Conservation (phyloP, 2,797 vertebrate genomes). For the Halcyon chelicuti region DNA sequence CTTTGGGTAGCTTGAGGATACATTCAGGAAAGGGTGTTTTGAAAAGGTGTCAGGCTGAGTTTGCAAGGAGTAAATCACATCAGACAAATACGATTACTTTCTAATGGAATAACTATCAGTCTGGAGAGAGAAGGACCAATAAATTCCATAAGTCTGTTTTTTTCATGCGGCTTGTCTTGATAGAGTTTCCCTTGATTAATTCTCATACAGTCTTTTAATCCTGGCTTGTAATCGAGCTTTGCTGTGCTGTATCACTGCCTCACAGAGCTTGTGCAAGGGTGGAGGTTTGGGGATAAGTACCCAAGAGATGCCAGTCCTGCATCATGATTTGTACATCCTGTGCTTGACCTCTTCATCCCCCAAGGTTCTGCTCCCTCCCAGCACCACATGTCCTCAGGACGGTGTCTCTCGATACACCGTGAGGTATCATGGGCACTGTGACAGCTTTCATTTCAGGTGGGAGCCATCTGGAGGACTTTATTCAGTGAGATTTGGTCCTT, state of each 20-base stretch:
- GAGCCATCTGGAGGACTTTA: not conserved
- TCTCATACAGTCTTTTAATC: not conserved
- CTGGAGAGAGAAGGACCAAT: not conserved
- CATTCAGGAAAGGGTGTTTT: not conserved
- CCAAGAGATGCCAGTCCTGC: not conserved
- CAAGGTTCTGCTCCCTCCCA: accelerated
- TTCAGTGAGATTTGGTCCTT: not conserved
- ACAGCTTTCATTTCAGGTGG: not conserved
- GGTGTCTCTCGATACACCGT: not conserved
- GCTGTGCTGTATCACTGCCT: not conserved
- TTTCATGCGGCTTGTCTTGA: not conserved
- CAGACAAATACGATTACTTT: not conserved
- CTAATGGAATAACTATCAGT: not conserved
- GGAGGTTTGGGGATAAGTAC: not conserved
- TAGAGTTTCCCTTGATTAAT: not conserved
- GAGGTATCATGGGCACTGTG: not conserved
- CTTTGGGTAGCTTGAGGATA: not conserved
- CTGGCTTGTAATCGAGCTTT: not conserved
- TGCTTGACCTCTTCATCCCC: not conserved
- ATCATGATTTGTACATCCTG: accelerated
- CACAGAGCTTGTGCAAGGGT: accelerated
- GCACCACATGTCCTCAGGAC: not conserved
- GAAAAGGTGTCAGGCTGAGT: not conserved
- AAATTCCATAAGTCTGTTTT: not conserved
- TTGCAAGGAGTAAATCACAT: not conserved